Base-by-base conservation (phyloP, 2,113 vertebrate species). In the Tachuris rubrigastra region DNA sequence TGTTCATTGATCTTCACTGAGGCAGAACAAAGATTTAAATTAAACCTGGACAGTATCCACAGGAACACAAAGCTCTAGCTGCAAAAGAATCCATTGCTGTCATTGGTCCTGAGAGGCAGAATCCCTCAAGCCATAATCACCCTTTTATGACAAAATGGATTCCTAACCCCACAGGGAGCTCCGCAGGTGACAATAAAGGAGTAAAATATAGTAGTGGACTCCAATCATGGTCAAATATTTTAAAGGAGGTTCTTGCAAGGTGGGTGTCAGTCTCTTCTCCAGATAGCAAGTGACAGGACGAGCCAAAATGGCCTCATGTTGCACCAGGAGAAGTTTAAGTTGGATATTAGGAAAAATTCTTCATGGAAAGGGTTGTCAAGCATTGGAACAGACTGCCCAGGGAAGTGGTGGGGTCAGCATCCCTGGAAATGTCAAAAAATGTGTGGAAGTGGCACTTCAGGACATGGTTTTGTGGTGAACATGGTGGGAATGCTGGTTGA, bases 41-140 rank as follows among this genome's bases (percentile, higher is more conserved):
- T 65, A 47, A 16, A 41, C 39, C 23, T 1, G 4, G 42, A 35
- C 60, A 5, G 21, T n/a, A 2, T 23, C 68, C 2, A 0, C 6
- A 4, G 15, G 9, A 27, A 19, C n/a, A 23, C 28, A 65, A 9
- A 68, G 10, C n/a, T 33, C 15, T 50, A 3, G 5, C 41, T 27
- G 27, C 14, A 21, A 16, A 47, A 72, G 33, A 20, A 22, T 27
- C 17, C 1, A 0, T 8, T 72, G 49, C 35, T 65, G 3, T 56
- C 9, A 7, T 4, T 47, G 35, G 13, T 35, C 8, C 53, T 27
- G 30, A 47, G 12, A 67, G 37, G 23, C 17, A 53, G 60, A 85
- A 55, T 69, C 24, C 21, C n/a, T 65, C 16, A 62, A 82, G 58
- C 21, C 42, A 5, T 3, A 27, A 35, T 22, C 12, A 23, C 27